Conservation (phyloP, 2,797 vertebrate species). For the Aselliscus stoliczkanus region DNA sequence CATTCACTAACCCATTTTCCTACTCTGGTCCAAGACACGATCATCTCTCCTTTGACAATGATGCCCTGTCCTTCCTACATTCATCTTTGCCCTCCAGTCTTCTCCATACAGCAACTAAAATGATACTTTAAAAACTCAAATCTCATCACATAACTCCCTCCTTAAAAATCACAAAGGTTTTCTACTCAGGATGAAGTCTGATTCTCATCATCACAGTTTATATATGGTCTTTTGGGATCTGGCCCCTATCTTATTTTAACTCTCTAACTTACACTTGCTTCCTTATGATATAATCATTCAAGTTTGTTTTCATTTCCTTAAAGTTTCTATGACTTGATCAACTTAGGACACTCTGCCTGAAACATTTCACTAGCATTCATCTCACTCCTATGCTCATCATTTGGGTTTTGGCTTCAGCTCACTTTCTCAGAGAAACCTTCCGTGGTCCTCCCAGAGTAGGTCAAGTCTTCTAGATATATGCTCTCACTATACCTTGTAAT, state of each 20-base stretch:
- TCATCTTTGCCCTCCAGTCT: not conserved
- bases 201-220: not conserved
- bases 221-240: not conserved
- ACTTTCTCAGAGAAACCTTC: not conserved
- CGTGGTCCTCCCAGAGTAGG: not conserved
- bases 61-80: not conserved
- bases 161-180: conserved; percentile 1
- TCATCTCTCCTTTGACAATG: not conserved
- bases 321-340: not conserved
- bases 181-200: not conserved
- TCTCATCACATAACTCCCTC: not conserved
- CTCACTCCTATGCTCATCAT: not conserved
- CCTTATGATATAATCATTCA: not conserved
- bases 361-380: not conserved
- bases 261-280: not conserved
- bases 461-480: not conserved
- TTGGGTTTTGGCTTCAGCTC: not conserved
- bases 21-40: not conserved
- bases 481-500: not conserved
- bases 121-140: not conserved
- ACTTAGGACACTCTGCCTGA: not conserved
- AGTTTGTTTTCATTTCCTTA: not conserved
- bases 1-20: not conserved
- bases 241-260: not conserved
- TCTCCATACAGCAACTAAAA: not conserved